Evolutionary conservation across 2,797 vertebrate genomes (phyloP), one percentile per base, ranked within the genome.

Genomic region (Hybognathus amarus): DNA sequence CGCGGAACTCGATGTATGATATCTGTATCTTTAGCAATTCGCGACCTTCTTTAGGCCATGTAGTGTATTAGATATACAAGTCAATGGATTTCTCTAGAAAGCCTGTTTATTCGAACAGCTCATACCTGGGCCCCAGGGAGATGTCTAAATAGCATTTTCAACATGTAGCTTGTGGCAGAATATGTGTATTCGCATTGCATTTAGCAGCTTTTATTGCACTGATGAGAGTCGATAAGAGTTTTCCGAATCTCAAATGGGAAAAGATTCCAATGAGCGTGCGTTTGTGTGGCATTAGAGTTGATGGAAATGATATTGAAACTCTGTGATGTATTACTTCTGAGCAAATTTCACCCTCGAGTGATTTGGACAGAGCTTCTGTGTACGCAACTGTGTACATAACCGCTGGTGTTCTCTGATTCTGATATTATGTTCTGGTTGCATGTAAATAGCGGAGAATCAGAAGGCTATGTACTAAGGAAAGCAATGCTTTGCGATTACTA

Each of bases 251-350:
- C 69, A 77, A 82, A 79, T 87, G 85, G 83, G 70, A 85, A 85
- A 73, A 79, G 82, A 88, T 87, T 84, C 67, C 81, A 85, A 88
- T 84, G 74, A 82, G 87, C 52, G 22, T 66, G 83, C 68, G 20
- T 82, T 73, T 83, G 81, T 69, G 71, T 71, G 80, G 77, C 73
- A 83, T 85, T 85, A 86, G 73, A 77, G 45, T 75, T 79, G 79
- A 83, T 90, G 89, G 90, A 91, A 90, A 90, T 93, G 92, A 93
- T 92, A 93, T 92, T 90, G 90, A 94, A 90, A 91, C 92, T 90
- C 66, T 73, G 61, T 30, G 83, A 84, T 70, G 61, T 79, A 85
- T 79, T 83, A 83, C 81, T 56, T 86, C 71, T 73, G 75, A 70
- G 81, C 74, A 83, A 83, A 84, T 87, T 87, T 84, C 78, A 78